These are phyloP conservation scores for Acromyrmex charruanus DNA, from an alignment of 1,140 invertebrate genomes.

Conservation along the genomic window DNA sequence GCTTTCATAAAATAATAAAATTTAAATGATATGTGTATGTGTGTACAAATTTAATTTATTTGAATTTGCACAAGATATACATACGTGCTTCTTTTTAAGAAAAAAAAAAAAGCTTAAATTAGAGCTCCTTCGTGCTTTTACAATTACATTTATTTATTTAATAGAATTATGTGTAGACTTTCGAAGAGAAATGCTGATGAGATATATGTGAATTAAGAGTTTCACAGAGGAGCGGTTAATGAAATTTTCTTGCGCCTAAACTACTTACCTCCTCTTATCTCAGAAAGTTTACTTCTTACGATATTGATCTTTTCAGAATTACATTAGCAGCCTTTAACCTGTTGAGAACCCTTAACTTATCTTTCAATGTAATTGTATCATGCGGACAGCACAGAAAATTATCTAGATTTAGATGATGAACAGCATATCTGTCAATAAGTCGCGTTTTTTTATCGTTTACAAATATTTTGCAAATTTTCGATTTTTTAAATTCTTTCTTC, in stretches of 20 bases:
- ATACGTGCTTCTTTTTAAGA: neutral
- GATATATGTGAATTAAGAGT: neutral
- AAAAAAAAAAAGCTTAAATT: too few relatives aligned
- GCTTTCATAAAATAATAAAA: neutral
- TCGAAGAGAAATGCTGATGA: neutral
- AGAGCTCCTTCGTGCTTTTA: too few relatives aligned
- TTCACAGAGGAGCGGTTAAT: constrained; percentile 34
- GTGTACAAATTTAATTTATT: neutral
- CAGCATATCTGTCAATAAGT: constrained; percentile 77
- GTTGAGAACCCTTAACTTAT: constrained; percentile 87
- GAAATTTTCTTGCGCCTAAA: constrained; percentile 48
- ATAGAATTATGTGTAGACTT: neutral
- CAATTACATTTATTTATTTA: neutral
- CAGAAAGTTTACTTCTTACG: constrained; percentile 89
- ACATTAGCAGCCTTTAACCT: constrained; percentile 87
- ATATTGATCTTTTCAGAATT: constrained; percentile 88
- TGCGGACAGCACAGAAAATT: constrained; percentile 85
- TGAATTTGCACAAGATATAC: neutral
- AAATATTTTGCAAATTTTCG: constrained; percentile 72
- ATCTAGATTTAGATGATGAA: constrained; percentile 65
- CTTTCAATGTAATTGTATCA: constrained; percentile 87
- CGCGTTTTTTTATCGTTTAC: constrained; percentile 75
- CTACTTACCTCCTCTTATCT: constrained; percentile 86
- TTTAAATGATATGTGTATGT: neutral
- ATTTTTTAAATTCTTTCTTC: too few relatives aligned